These are phyloP conservation scores for Parelbella ahira DNA, from an alignment of 2,888 invertebrate genomes.

Conservation along the genomic window DNA sequence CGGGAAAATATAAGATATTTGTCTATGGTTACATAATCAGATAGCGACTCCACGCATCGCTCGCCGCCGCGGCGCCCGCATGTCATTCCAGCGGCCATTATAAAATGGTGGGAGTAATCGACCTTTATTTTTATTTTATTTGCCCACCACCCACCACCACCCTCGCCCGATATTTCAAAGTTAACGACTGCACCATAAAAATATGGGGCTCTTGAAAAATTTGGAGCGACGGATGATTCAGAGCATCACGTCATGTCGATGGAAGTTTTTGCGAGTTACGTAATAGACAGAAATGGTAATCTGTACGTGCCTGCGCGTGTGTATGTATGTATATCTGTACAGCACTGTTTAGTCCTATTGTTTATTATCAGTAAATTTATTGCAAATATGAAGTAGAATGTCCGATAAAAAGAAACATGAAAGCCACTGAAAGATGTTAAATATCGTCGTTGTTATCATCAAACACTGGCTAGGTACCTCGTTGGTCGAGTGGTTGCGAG, in stretches of 20 bases:
- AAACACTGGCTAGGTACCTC: no score
- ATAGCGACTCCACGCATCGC: slow-evolving; percentile 33
- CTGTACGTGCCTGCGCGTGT: no score
- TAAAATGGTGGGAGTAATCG: slow-evolving; percentile 78
- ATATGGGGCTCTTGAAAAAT: slow-evolving; percentile 67
- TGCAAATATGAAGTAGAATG: no score
- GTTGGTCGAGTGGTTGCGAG: no score
- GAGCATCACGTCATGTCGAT: slow-evolving; percentile 42
- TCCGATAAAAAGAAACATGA: no score
- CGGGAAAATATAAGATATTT: slow-evolving; percentile 10
- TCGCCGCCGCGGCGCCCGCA: slow-evolving; percentile 69
- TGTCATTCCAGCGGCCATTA: slow-evolving; percentile 76
- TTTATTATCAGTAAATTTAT: no score
- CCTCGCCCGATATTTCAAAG: slow-evolving; percentile 72
- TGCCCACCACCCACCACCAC: slow-evolving; percentile 38
- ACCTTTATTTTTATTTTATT: slow-evolving; percentile 79
- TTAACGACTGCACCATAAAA: slow-evolving; percentile 75
- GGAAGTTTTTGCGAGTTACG: no score
- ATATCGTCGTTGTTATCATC: no score
- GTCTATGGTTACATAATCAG: slow-evolving; percentile 26
- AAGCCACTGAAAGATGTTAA: no score
- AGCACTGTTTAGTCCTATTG: no score
- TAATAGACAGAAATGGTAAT: no score
- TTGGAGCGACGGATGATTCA: slow-evolving; percentile 57
- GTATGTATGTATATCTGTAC: no score